Evolutionary conservation across 2,797 vertebrate species (phyloP).

Genomic region (Sciurus carolinensis): DNA sequence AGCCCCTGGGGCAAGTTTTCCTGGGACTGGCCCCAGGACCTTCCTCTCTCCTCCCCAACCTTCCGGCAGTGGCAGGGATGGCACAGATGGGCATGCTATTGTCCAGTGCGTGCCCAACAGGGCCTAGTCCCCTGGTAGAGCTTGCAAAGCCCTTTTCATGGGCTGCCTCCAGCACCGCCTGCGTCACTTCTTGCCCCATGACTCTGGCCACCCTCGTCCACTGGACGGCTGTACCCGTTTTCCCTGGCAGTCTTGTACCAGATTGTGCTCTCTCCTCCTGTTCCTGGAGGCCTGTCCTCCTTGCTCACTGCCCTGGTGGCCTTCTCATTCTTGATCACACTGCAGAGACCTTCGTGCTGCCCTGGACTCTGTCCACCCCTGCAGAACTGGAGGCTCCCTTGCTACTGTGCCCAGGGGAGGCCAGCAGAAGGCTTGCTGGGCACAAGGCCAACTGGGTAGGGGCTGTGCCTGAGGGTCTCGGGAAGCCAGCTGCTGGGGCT

Average conservation of each 20-base stretch:
- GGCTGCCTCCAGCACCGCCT: neutral
- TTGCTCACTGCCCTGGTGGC: neutral
- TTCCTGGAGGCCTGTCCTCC: too few relatives aligned
- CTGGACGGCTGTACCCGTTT: accelerated
- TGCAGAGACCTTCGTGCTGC: neutral
- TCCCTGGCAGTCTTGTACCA: neutral
- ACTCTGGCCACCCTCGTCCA: neutral
- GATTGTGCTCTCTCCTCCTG: neutral
- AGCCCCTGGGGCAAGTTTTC: neutral
- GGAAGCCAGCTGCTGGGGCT: neutral
- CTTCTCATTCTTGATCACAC: accelerated
- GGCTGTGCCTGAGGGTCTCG: too few relatives aligned
- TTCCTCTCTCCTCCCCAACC: neutral
- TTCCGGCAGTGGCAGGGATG: too few relatives aligned
- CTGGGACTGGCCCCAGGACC: neutral
- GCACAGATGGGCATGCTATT: neutral
- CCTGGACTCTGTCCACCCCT: too few relatives aligned
- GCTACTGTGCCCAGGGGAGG: neutral
- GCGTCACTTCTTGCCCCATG: neutral
- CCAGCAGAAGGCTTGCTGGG: accelerated
- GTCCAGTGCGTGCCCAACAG: neutral
- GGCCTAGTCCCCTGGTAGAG: neutral
- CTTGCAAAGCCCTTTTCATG: neutral
- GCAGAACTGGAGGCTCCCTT: too few relatives aligned
- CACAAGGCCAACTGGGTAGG: accelerated